Base-by-base conservation (phyloP, 2,888 invertebrate species). In the Atrina japonica region DNA sequence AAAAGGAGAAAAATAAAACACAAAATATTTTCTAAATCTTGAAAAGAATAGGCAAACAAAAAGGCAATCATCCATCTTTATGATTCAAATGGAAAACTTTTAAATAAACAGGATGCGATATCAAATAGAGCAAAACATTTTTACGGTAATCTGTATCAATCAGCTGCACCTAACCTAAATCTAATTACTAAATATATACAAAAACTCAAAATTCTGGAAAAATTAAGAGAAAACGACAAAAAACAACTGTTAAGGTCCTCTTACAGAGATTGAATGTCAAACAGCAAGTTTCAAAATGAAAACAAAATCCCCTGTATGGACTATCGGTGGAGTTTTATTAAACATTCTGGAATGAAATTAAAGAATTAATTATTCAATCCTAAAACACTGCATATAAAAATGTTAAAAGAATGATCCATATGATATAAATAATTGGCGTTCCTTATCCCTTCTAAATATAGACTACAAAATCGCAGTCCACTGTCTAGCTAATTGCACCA, bases 391-490 rank as follows among this genome's bases (percentile, higher is more conserved):
- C 9, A 11, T 67, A 23, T 35, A 14, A 29, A 16, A 45, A 59
- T 1, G 35, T 3, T 16, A 29, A 35, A 35, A 35, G 11, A 35
- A 35, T 35, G 35, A 35, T 11, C 35, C 35, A 7, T 7, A 35
- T 7, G 35, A 35, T 35, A 35, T 35, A 35, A 5, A 35, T 11
- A 35, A 35, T 11, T 35, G 35, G 35, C 35, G 35, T 35, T 11
- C 35, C 11, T 64, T 72, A 5, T 50, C 58, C 3, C 58, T 67
- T 2, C 52, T 64, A n/a, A 72, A 64, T 49, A 21, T 9, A 14
- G 72, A 58, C 27, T 67, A 72, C 21, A 67, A 72, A 66, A 49
- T 68, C 23, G 23, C 29, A 16, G 27, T 63, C 23, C n/a, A 61
- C 43, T 27, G n/a, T 14, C 16, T 72, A 21, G 60, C 67, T 1